A percentile compares a stretch with the other conserved stretches of the same genome.
phyloP scores from a whole-genome alignment of 2,888 invertebrate genomes.

The Chrysomela aeneicollis region DNA sequence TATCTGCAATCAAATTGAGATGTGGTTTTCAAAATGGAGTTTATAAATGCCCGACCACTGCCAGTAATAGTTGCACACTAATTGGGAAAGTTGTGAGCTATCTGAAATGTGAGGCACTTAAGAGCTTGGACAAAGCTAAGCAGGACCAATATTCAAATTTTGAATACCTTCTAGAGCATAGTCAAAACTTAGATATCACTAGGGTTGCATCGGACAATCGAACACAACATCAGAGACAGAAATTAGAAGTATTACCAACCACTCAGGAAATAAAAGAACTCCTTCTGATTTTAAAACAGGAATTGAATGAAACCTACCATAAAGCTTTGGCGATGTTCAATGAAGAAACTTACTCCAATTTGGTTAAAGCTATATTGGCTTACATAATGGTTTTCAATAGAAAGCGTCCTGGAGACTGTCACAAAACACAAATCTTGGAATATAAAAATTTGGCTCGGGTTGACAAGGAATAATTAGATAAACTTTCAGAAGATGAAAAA shows the following conservation, averaged over 20 bases:
- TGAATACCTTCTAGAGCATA: neutral
- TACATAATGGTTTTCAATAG: conserved; percentile 2
- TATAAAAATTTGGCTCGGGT: neutral
- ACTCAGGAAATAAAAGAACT: neutral
- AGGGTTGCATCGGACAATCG: neutral
- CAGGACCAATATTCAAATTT: neutral
- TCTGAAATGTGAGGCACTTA: neutral
- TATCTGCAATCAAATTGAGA: neutral
- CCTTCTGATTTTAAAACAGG: neutral
- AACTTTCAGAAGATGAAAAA: neutral
- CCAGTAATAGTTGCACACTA: neutral
- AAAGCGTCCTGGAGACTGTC: neutral
- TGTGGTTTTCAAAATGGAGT: neutral
- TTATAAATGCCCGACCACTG: neutral
- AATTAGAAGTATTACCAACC: neutral
- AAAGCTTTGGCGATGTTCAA: neutral
- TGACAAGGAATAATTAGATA: neutral
- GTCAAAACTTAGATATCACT: neutral
- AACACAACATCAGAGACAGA: conserved; percentile 3
- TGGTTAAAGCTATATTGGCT: neutral
- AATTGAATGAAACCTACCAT: neutral
- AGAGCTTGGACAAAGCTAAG: neutral
- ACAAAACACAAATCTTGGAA: neutral
- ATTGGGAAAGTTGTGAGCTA: neutral
- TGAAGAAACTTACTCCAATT: neutral